Conservation (phyloP, 2,797 vertebrate species). For the Cheirogaleus major region DNA sequence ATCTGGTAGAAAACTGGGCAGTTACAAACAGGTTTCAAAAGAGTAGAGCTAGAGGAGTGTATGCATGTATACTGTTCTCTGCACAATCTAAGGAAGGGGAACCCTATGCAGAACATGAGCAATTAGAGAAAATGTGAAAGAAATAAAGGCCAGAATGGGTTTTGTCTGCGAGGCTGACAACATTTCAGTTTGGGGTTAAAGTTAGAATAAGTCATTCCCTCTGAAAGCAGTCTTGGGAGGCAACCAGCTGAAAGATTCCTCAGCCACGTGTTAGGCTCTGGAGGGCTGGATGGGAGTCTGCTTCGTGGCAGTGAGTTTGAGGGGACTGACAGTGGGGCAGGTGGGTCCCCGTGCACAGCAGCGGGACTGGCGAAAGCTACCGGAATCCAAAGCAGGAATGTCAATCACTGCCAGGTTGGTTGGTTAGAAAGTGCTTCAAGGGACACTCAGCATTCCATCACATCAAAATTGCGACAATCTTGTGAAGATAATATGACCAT, state of each 20-base stretch:
- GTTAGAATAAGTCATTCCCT: background rate
- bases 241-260: background rate
- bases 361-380: background rate
- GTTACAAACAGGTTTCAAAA: background rate
- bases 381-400: background rate
- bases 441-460: background rate
- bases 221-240: background rate
- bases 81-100: background rate
- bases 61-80: background rate
- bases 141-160: background rate
- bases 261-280: background rate
- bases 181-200: background rate
- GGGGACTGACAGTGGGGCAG: background rate
- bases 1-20: background rate
- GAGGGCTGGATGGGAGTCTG: background rate
- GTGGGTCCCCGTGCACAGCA: background rate
- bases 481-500: background rate
- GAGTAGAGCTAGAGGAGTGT: background rate
- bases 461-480: background rate
- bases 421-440: background rate
- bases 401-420: background rate
- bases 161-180: background rate
- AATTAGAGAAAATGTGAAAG: background rate
- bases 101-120: background rate
- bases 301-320: background rate